These are phyloP conservation scores for Apotomis capreana DNA, from an alignment of 2,888 invertebrate species.

Conservation along the genomic window DNA sequence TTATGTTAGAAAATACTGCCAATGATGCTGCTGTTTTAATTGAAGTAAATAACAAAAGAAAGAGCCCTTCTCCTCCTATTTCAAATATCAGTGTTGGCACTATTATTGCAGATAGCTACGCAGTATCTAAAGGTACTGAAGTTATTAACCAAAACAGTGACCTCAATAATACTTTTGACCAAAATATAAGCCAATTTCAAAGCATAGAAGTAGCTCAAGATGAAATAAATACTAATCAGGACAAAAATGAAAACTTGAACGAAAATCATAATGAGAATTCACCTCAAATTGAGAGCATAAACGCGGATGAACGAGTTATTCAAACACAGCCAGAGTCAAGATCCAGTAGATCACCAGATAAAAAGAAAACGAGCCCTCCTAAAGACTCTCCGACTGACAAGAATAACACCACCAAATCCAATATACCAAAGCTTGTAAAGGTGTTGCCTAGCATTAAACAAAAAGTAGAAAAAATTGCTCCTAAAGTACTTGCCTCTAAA, in stretches of 20 bases:
- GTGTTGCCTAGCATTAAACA: slow-evolving; percentile 60
- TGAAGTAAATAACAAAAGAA: background rate
- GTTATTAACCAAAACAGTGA: slow-evolving; percentile 7
- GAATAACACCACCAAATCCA: slow-evolving; percentile 60
- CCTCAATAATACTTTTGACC: slow-evolving; percentile 5
- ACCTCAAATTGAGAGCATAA: background rate
- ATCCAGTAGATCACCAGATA: slow-evolving; percentile 43
- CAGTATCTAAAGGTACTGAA: slow-evolving; percentile 10
- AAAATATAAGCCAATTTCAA: slow-evolving; percentile 10
- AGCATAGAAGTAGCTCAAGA: background rate
- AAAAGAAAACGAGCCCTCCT: slow-evolving; percentile 36
- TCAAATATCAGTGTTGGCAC: slow-evolving; percentile 10
- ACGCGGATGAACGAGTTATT: slow-evolving; percentile 16
- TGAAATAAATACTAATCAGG: background rate
- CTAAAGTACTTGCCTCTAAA: slow-evolving; percentile 71
- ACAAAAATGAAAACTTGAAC: background rate
- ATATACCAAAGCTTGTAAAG: slow-evolving; percentile 74
- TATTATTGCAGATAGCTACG: slow-evolving; percentile 26
- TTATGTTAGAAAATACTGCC: slow-evolving; percentile 1
- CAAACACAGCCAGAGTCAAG: slow-evolving; percentile 30
- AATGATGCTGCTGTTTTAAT: background rate
- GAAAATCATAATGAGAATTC: background rate
- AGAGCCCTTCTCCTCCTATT: background rate
- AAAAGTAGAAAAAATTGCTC: slow-evolving; percentile 65
- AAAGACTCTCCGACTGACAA: slow-evolving; percentile 44